phyloP scores from a whole-genome alignment of 2,797 vertebrate genomes.

The Scleropages formosus region DNA sequence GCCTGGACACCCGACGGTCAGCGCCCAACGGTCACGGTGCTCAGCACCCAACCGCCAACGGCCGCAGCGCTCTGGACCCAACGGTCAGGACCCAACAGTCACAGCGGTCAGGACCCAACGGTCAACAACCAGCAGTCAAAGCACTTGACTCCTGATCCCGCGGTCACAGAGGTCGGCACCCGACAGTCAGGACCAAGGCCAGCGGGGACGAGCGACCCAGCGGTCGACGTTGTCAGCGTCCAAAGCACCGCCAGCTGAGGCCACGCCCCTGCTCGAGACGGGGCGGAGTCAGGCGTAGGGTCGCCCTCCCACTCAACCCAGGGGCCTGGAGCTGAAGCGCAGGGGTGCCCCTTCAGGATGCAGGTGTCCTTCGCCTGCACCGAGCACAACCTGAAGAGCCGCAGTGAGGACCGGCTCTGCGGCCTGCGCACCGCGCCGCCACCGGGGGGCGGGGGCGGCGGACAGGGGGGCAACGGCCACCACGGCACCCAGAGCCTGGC shows the following conservation, averaged over 20 bases:
- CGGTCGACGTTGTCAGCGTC: too few species aligned
- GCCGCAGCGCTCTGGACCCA: slow-evolving; percentile 33
- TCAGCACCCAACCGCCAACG: slow-evolving; percentile 58
- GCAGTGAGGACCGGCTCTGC: slow-evolving; percentile 75
- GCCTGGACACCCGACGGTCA: too few species aligned
- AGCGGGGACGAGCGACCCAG: too few species aligned
- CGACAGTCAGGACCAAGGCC: too few species aligned
- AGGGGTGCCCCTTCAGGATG: slow-evolving; percentile 56
- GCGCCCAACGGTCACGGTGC: slow-evolving; percentile 39
- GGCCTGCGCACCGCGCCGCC: slow-evolving; percentile 73
- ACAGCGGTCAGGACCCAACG: neutral
- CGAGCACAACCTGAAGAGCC: slow-evolving; percentile 79
- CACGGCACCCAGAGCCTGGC: slow-evolving; percentile 61
- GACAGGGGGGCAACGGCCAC: slow-evolving; percentile 69
- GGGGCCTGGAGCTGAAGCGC: neutral
- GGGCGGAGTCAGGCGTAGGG: neutral
- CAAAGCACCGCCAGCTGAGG: neutral
- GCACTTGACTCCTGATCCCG: too few species aligned
- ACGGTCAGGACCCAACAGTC: neutral
- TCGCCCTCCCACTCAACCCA: neutral
- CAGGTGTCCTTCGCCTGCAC: slow-evolving; percentile 80
- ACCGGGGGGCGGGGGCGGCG: slow-evolving; percentile 67
- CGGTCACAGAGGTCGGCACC: too few species aligned
- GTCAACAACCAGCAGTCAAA: too few species aligned
- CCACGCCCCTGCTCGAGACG: neutral